Conservation (phyloP, 2,888 invertebrate species). For the Pachymerium ferrugineum region DNA sequence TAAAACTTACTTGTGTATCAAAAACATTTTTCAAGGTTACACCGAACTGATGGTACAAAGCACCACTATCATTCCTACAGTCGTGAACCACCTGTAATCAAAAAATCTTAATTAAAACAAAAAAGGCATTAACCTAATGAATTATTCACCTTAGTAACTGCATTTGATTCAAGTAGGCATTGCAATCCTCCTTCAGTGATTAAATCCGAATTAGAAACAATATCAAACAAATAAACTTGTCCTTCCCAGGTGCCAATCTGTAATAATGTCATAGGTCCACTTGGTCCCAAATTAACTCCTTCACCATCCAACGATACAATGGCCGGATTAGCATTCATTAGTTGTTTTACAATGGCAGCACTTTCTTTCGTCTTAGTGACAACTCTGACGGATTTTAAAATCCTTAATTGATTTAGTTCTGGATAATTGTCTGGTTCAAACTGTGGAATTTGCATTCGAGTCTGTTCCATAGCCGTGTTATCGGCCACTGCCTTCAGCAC, state of each 20-base stretch:
- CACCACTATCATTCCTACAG: conserved; percentile 83
- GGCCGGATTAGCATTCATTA: conserved; percentile 45
- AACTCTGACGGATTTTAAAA: conserved; percentile 73
- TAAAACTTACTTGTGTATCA: conserved; percentile 67
- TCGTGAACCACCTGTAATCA: conserved; percentile 71
- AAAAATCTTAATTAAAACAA: too few species aligned
- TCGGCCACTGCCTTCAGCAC: conserved; percentile 84
- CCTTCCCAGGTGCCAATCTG: conserved; percentile 67
- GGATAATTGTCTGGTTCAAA: conserved; percentile 34
- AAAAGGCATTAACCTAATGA: too few species aligned
- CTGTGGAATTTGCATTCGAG: conserved; percentile 31
- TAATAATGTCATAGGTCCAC: conserved; percentile 79
- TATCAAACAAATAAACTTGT: conserved; percentile 79
- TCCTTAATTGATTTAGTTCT: conserved; percentile 51
- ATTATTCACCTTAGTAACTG: conserved; percentile 79
- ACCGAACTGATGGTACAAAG: conserved; percentile 77
- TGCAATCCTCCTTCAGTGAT: conserved; percentile 71
- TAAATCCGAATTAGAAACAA: conserved; percentile 75
- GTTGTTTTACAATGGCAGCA: conserved; percentile 57
- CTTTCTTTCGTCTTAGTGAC: conserved; percentile 74
- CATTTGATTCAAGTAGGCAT: conserved; percentile 69
- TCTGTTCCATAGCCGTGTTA: conserved; percentile 62
- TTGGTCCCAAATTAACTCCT: conserved; percentile 83
- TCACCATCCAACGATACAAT: conserved; percentile 81
- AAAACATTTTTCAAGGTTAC: conserved; percentile 78